A percentile compares a stretch with the other conserved stretches of the same genome.
These are phyloP conservation scores for Acipenser transmontanus DNA, from an alignment of 2,797 vertebrate genomes.

Conservation along the genomic window DNA sequence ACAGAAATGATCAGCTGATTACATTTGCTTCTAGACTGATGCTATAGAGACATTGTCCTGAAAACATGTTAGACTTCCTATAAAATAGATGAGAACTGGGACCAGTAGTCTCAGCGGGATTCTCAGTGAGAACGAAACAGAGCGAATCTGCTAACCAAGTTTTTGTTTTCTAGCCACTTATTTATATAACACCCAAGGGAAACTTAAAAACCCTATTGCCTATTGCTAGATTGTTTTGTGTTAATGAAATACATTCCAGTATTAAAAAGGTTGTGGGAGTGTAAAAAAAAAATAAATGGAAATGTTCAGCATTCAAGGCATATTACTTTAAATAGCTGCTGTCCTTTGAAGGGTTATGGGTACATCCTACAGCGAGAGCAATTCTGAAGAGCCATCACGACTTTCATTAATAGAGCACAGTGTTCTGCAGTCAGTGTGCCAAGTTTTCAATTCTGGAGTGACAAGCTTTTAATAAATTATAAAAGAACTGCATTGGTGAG, in stretches of 20 bases:
- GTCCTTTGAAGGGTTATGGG: not conserved
- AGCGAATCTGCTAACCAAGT: conserved; percentile 1
- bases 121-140: conserved; percentile 26
- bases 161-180: not conserved
- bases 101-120: conserved; percentile 45
- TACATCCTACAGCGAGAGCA: not conserved
- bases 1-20: conserved; percentile 24
- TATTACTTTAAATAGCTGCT: conserved; percentile 1
- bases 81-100: conserved; percentile 52
- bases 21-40: conserved; percentile 34
- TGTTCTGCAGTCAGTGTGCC: conserved; percentile 19
- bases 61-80: conserved; percentile 40
- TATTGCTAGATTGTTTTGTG: not conserved
- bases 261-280: not conserved
- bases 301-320: not conserved
- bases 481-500: conserved; percentile 29
- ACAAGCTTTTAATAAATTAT: conserved; percentile 33
- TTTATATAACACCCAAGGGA: not conserved
- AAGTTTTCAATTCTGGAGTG: conserved; percentile 29
- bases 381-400: conserved; percentile 1
- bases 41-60: conserved; percentile 42
- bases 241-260: not conserved
- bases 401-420: conserved; percentile 8
- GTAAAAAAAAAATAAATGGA: not conserved
- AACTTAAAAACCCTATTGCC: conserved; percentile 3